A percentile compares a stretch with the other conserved stretches of the same genome.
Evolutionary conservation across 2,113 vertebrate species (phyloP).

Genomic region (Herpetotheres cachinnans): DNA sequence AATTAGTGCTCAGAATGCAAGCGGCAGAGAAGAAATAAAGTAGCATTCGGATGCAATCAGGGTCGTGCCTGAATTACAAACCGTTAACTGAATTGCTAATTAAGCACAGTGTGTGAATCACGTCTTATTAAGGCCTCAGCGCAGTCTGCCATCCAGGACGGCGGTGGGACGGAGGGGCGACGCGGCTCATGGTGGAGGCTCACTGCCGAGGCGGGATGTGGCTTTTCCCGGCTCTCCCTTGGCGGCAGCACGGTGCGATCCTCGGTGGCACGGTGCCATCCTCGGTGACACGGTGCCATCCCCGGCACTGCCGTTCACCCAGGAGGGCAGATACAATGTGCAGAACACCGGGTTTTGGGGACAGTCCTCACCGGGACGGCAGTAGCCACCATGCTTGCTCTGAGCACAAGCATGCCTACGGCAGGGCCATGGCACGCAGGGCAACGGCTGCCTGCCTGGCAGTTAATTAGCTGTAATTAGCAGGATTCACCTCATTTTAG

Average conservation of each 20-base stretch:
- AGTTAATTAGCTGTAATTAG: not conserved
- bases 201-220: fast-evolving
- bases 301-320: not conserved
- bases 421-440: not conserved
- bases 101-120: constrained; percentile 46
- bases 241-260: not conserved
- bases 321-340: fast-evolving
- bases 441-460: not conserved
- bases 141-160: not conserved
- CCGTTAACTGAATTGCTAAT: constrained; percentile 52
- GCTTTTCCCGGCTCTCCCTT: not conserved
- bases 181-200: fast-evolving
- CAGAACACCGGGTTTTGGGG: not conserved
- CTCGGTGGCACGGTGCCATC: not conserved
- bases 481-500: not conserved
- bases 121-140: not conserved
- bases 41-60: constrained; percentile 58
- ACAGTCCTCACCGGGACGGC: not conserved
- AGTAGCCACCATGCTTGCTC: not conserved
- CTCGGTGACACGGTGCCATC: not conserved
- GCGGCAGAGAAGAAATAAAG: constrained; percentile 55
- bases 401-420: fast-evolving
- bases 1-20: constrained; percentile 69
- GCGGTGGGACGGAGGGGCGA: not conserved
- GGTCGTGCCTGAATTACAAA: constrained; percentile 67